Evolutionary conservation across 1,140 invertebrate species (phyloP), one percentile per base, ranked within the genome.

Genomic region (Bombus confusus): DNA sequence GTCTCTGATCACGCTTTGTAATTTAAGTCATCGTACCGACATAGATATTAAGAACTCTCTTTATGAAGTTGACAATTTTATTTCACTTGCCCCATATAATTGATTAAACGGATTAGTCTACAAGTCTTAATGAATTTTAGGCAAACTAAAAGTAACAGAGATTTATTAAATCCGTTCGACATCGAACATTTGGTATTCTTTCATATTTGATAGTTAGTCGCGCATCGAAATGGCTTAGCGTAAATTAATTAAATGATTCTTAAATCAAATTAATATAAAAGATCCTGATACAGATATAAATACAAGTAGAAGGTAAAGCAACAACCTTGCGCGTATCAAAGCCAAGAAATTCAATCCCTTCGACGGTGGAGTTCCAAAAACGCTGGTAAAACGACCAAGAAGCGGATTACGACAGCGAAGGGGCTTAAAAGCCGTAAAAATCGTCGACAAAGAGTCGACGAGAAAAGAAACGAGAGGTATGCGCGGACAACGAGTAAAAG

Each of bases 401-500:
- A 68, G 62, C 43, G 62, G 87, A 82, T 86, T 39, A 86, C 57
- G 34, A 31, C 25, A 39, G 25, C 2, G 76, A 72, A 59, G 39
- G 25, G 28, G 64, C 25, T 37, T 39, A 57, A 76, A 74, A 69
- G 68, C 47, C 52, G 75, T 78, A 68, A 78, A 68, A 83, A 62
- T 41, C 43, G n/a, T 59, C 41, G 39, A 62, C 69, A 74, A 47
- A 73, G 72, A 79, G 25, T n/a, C 66, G 34, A 18, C 62, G 69
- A 6, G 31, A 57, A 73, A 71, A 68, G 39, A 68, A 64, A 39
- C 66, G 77, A 71, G 79, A 76, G 0, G 28, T n/a, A 64, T 13
- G 28, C 47, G 47, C 47, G 37, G 87, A 81, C 68, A 74, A 73
- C 82, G 84, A 85, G 83, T 83, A 77, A 84, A 76, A 86, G 80